These are phyloP conservation scores for Python bivittatus DNA, from an alignment of 2,113 vertebrate species.

Conservation along the genomic window DNA sequence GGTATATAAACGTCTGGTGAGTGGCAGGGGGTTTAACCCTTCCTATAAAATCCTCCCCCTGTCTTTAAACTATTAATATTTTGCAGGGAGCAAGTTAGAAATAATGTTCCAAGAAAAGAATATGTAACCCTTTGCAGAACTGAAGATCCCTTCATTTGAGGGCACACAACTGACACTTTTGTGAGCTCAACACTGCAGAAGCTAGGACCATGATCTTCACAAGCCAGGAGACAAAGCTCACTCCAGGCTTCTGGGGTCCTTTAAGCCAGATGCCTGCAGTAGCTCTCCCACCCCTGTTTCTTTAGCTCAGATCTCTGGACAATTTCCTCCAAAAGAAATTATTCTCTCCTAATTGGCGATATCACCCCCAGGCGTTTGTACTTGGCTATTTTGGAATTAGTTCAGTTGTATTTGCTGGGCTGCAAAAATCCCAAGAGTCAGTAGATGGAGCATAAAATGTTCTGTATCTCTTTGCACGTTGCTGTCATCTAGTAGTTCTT, in stretches of 20 bases:
- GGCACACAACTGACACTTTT: background rate
- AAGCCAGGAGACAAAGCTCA: background rate
- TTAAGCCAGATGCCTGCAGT: background rate
- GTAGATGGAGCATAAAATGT: no score
- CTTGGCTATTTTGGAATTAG: no score
- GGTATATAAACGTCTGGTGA: slow-evolving; percentile 18
- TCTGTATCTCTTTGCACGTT: no score
- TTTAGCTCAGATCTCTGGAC: background rate
- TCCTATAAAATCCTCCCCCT: background rate
- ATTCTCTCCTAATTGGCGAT: background rate
- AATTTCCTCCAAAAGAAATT: background rate
- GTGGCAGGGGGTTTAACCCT: background rate
- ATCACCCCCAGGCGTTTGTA: no score
- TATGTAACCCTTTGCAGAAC: background rate
- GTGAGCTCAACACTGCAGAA: background rate
- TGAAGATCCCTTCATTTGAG: background rate
- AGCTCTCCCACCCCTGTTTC: background rate
- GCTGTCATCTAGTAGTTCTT: no score
- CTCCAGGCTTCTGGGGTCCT: background rate
- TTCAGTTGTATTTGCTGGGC: no score
- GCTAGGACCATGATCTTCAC: background rate
- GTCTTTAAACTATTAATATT: background rate
- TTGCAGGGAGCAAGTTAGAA: background rate
- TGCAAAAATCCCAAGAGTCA: no score
- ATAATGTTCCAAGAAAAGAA: background rate